phyloP scores from a whole-genome alignment of 1,140 invertebrate genomes.

The Lepidurus packardi region DNA sequence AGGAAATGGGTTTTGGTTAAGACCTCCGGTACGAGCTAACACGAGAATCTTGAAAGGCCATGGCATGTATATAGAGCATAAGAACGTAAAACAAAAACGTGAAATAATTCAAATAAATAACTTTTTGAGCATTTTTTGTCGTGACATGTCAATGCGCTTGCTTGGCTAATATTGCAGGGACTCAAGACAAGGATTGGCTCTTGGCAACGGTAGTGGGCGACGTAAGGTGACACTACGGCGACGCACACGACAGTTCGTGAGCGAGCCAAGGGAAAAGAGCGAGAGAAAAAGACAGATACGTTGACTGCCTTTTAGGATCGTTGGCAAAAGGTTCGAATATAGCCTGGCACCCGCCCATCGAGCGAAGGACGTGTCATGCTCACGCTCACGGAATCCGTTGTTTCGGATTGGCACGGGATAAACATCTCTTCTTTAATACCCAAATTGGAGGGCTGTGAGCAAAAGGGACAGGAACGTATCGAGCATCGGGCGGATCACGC shows the following conservation, averaged over 20 bases:
- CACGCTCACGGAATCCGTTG: constrained; percentile 17
- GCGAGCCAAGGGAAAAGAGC: neutral
- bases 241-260: constrained; percentile 17
- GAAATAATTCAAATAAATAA: too few relatives aligned
- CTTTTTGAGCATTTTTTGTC: neutral
- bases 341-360: neutral
- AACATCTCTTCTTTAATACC: constrained; percentile 3
- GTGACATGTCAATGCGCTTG: neutral
- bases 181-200: constrained; percentile 6
- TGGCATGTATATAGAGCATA: neutral
- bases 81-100: neutral
- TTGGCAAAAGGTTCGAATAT: neutral
- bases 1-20: constrained; percentile 11
- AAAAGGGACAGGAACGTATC: neutral
- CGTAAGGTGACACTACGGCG: constrained; percentile 17
- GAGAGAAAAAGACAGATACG: neutral
- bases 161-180: neutral
- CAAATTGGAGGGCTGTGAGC: neutral
- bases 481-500: neutral
- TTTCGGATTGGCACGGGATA: constrained; percentile 21
- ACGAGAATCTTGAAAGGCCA: neutral
- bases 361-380: constrained; percentile 11
- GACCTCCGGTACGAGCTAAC: too few relatives aligned
- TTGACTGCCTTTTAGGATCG: neutral
- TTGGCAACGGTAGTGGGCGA: neutral